Conservation (phyloP, 2,888 invertebrate species). For the Spilarctia lutea region DNA sequence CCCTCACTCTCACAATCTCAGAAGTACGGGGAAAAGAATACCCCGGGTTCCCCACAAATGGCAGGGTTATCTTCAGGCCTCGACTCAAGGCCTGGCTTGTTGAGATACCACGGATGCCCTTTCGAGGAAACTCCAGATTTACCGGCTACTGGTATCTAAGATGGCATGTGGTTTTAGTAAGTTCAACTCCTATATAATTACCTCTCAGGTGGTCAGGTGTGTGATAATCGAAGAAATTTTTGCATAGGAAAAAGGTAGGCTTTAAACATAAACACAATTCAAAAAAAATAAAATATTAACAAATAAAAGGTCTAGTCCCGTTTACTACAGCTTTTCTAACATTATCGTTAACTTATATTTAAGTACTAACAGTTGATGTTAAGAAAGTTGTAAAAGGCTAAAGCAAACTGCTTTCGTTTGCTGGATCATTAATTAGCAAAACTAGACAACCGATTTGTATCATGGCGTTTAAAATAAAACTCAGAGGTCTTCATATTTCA, state of each 20-base stretch:
- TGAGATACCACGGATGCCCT: background rate
- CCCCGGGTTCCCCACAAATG: background rate
- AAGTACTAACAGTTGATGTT: slow-evolving; percentile 12
- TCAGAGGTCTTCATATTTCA: slow-evolving; percentile 63
- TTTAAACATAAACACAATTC: background rate
- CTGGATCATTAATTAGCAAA: slow-evolving; percentile 65
- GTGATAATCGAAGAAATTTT: no score
- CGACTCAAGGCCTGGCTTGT: background rate
- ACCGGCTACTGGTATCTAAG: background rate
- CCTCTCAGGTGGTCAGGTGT: no score
- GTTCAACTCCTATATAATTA: background rate
- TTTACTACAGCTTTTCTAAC: background rate
- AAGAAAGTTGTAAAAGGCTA: slow-evolving; percentile 31
- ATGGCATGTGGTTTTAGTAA: background rate
- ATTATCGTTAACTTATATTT: background rate
- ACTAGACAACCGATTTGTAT: slow-evolving; percentile 68
- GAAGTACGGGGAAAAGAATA: no score
- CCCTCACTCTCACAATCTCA: no score
- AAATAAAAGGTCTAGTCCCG: background rate
- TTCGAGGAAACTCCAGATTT: background rate
- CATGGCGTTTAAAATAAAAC: slow-evolving; percentile 64
- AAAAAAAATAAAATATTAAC: background rate
- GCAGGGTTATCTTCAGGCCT: background rate
- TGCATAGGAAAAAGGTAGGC: no score
- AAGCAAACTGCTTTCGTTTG: slow-evolving; percentile 38